Evolutionary conservation across 2,797 vertebrate species (phyloP).

Genomic region (Eulemur rubriventer): DNA sequence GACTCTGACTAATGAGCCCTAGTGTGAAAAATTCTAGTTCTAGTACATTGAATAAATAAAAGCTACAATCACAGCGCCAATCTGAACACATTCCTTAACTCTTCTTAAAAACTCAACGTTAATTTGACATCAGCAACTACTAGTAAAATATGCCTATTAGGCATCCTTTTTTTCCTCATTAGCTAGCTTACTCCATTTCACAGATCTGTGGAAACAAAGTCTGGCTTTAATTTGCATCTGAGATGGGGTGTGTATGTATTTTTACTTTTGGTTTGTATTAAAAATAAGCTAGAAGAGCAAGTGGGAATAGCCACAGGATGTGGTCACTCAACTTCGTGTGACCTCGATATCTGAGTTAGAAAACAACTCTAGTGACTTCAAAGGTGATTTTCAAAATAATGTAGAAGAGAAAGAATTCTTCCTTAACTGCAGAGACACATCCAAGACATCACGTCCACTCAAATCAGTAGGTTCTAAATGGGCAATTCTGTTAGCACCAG

Average conservation of each 20-base stretch:
- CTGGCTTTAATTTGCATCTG: constrained; percentile 62
- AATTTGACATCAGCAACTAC: constrained; percentile 40
- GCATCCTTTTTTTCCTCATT: neutral
- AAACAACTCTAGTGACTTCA: constrained; percentile 68
- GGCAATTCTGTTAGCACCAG: constrained; percentile 30
- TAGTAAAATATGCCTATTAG: constrained; percentile 51
- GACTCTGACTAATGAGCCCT: constrained; percentile 32
- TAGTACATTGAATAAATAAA: neutral
- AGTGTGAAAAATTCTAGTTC: constrained; percentile 49
- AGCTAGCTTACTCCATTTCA: constrained; percentile 52
- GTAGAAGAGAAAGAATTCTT: constrained; percentile 67
- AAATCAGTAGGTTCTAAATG: constrained; percentile 50
- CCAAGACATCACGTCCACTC: constrained; percentile 24
- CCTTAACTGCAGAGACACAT: constrained; percentile 27
- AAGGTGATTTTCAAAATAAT: constrained; percentile 71
- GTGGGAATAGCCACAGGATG: constrained; percentile 66
- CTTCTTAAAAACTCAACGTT: constrained; percentile 52
- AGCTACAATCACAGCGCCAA: constrained; percentile 2
- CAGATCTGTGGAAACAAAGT: constrained; percentile 50
- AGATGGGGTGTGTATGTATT: neutral
- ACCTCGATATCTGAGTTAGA: constrained; percentile 63
- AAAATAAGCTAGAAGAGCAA: constrained; percentile 74
- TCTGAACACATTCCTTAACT: neutral
- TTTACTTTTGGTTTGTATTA: constrained; percentile 68
- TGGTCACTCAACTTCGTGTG: constrained; percentile 56